Conservation (phyloP, 1,140 invertebrate species). For the Tigriopus japonicus region DNA sequence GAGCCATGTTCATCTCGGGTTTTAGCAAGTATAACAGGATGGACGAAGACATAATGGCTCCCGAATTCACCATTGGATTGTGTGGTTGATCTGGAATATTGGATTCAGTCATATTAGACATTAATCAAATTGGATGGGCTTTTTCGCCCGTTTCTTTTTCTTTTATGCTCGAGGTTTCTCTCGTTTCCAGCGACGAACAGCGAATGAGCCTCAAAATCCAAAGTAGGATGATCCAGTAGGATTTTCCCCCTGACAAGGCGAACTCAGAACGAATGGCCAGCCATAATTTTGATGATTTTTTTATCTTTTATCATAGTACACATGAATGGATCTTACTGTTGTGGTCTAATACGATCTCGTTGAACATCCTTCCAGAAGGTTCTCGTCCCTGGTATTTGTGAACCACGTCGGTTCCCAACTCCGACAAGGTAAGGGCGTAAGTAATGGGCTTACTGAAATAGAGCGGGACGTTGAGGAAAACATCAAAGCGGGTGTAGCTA, state of each 20-base stretch:
- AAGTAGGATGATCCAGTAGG: no score
- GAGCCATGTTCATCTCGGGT: conserved; percentile 64
- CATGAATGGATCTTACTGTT: conserved; percentile 56
- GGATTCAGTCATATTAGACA: not conserved
- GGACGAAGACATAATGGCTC: conserved; percentile 78
- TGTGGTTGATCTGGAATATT: conserved; percentile 68
- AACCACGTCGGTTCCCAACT: conserved; percentile 66
- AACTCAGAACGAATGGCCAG: no score
- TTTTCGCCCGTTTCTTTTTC: not conserved
- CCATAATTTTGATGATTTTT: conserved; percentile 22
- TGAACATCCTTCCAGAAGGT: conserved; percentile 87
- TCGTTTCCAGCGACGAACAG: no score
- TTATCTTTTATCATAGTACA: conserved; percentile 18
- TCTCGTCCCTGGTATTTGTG: conserved; percentile 91
- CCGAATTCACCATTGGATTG: conserved; percentile 98
- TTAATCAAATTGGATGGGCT: not conserved
- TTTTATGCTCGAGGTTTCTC: not conserved
- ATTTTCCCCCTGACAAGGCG: no score
- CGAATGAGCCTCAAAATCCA: no score
- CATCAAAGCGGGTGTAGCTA: no score
- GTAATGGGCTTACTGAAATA: conserved; percentile 71
- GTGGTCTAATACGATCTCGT: conserved; percentile 81
- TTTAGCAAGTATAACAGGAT: conserved; percentile 42
- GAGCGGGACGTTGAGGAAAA: not conserved
- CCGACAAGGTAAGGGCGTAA: conserved; percentile 82